phyloP scores from a whole-genome alignment of 2,888 invertebrate species.

The Zelleria hepariella region DNA sequence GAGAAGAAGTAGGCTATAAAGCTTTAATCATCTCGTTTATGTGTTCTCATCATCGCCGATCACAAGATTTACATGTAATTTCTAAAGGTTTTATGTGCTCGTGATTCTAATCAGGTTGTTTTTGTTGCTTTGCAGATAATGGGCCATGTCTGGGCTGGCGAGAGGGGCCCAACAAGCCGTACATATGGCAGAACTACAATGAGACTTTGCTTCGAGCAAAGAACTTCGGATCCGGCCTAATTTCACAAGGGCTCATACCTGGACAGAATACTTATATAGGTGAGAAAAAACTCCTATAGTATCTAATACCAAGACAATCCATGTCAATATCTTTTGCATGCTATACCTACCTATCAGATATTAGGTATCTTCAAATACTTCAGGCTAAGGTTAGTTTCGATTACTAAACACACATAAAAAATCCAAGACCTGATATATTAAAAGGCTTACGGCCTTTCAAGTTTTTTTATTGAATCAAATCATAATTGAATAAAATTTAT shows the following conservation, averaged over 20 bases:
- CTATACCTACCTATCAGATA: too few species aligned
- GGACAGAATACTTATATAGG: constrained; percentile 88
- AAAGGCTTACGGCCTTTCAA: too few species aligned
- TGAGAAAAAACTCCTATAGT: constrained; percentile 23
- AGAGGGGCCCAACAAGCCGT: constrained; percentile 87
- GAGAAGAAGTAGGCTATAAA: neutral
- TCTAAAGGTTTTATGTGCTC: neutral
- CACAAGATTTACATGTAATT: neutral
- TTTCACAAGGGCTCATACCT: constrained; percentile 83
- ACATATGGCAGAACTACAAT: constrained; percentile 94
- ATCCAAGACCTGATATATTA: too few species aligned
- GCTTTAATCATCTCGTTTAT: neutral
- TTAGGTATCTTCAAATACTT: too few species aligned
- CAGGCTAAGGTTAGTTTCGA: too few species aligned
- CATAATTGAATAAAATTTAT: too few species aligned
- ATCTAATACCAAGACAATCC: neutral
- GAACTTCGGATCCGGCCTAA: constrained; percentile 92
- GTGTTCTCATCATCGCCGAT: neutral
- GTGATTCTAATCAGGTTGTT: neutral
- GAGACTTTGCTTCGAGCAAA: constrained; percentile 91
- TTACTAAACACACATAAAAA: too few species aligned
- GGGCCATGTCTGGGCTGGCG: constrained; percentile 94
- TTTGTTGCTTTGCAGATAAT: constrained; percentile 76
- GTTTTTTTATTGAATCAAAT: too few species aligned
- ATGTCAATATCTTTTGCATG: too few species aligned